Conservation (phyloP, 2,113 vertebrate genomes). For the Acinonyx jubatus region DNA sequence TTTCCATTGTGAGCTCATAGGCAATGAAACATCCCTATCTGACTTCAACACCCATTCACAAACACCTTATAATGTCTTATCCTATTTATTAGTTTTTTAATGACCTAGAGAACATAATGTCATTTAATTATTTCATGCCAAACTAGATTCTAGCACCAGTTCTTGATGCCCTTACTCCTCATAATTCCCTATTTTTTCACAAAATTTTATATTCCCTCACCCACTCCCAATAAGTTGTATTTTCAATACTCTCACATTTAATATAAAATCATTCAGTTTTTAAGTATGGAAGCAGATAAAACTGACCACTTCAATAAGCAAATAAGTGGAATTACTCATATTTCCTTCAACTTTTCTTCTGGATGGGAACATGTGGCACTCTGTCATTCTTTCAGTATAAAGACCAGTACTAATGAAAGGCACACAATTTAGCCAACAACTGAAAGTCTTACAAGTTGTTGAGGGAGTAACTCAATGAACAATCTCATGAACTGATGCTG, state of each 20-base stretch:
- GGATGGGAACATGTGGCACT: not conserved
- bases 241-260: not conserved
- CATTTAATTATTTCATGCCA: not conserved
- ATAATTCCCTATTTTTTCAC: not conserved
- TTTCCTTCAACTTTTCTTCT: not conserved
- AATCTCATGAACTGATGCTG: not conserved
- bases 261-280: not conserved
- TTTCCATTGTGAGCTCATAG: not conserved
- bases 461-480: not conserved
- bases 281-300: not conserved
- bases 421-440: not conserved
- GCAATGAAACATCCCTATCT: not conserved
- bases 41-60: not conserved
- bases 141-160: not conserved
- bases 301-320: not conserved
- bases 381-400: not conserved
- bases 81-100: not conserved
- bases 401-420: not conserved
- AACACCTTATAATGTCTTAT: not conserved
- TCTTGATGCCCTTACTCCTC: not conserved
- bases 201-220: not conserved
- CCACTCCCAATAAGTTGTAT: not conserved
- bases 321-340: not conserved
- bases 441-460: not conserved
- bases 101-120: not conserved